A percentile compares a stretch with the other conserved stretches of the same genome.
Evolutionary conservation across 2,797 vertebrate genomes (phyloP).

Genomic region (Eutrigla gurnardus): DNA sequence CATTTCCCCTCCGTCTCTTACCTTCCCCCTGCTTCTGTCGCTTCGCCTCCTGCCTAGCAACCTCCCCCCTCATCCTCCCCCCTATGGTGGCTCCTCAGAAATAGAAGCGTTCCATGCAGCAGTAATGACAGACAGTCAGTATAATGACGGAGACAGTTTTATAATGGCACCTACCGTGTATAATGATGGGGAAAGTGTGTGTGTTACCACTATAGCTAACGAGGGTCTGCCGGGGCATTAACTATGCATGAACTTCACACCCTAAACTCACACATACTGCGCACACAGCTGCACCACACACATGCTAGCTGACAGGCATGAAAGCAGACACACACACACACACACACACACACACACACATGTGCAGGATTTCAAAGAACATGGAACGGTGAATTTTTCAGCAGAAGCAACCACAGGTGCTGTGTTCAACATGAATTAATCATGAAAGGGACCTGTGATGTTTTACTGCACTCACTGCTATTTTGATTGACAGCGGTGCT

Average conservation of each 20-base stretch:
- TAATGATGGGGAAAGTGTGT: constrained; percentile 72
- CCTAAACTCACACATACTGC: constrained; percentile 52
- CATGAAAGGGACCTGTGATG: constrained; percentile 81
- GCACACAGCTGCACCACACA: constrained; percentile 38
- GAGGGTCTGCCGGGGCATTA: constrained; percentile 75
- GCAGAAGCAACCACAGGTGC: constrained; percentile 76
- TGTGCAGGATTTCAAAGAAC: constrained; percentile 65
- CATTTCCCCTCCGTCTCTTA: constrained; percentile 12
- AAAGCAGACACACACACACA: constrained; percentile 31
- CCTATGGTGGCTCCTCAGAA: constrained; percentile 14
- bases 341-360: constrained; percentile 21
- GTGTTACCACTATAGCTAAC: constrained; percentile 70
- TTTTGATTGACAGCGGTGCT: constrained; percentile 79
- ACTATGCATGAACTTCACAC: constrained; percentile 77
- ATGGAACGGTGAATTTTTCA: constrained; percentile 62
- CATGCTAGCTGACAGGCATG: constrained; percentile 28
- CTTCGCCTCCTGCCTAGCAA: constrained; percentile 16
- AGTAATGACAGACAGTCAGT: constrained; percentile 62
- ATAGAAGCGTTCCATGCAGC: constrained; percentile 51
- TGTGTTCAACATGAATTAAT: constrained; percentile 81
- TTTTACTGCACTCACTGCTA: constrained; percentile 69
- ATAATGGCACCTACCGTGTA: constrained; percentile 64
- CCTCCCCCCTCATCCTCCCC: constrained; percentile 33
- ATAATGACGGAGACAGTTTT: constrained; percentile 70
- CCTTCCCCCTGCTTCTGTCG: constrained; percentile 7